Evolutionary conservation across 2,113 vertebrate species (phyloP).

Genomic region (Thamnaconus septentrionalis): DNA sequence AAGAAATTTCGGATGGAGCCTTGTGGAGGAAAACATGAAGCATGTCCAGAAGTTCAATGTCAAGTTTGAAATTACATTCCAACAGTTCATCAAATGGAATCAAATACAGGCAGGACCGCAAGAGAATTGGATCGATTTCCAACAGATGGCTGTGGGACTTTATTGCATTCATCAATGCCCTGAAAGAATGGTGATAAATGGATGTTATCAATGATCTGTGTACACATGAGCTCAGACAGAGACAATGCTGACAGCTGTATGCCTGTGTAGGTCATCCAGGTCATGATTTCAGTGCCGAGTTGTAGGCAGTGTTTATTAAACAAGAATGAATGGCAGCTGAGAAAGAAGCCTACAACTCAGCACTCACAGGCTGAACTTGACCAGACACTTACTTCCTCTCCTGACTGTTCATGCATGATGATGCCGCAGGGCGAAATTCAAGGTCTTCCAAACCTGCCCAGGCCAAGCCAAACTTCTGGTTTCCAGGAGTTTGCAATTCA

Average conservation of each 20-base stretch:
- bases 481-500: conserved; percentile 11
- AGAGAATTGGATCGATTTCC: conserved; percentile 65
- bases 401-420: neutral
- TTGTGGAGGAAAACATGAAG: conserved; percentile 68
- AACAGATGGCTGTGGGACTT: conserved; percentile 67
- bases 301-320: no score
- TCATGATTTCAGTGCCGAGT: no score
- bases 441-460: conserved; percentile 82
- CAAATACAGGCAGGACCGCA: conserved; percentile 81
- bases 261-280: no score
- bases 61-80: conserved; percentile 55
- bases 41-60: conserved; percentile 65
- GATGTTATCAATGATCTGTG: neutral
- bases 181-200: conserved; percentile 26
- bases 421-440: accelerated
- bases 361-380: no score
- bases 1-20: accelerated
- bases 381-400: conserved; percentile 45
- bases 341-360: no score
- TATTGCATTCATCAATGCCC: conserved; percentile 68
- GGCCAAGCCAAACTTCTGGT: neutral
- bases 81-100: conserved; percentile 65
- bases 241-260: no score
- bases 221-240: no score
- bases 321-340: no score